phyloP scores from a whole-genome alignment of 2,797 vertebrate genomes.

The Remorina albescens region DNA sequence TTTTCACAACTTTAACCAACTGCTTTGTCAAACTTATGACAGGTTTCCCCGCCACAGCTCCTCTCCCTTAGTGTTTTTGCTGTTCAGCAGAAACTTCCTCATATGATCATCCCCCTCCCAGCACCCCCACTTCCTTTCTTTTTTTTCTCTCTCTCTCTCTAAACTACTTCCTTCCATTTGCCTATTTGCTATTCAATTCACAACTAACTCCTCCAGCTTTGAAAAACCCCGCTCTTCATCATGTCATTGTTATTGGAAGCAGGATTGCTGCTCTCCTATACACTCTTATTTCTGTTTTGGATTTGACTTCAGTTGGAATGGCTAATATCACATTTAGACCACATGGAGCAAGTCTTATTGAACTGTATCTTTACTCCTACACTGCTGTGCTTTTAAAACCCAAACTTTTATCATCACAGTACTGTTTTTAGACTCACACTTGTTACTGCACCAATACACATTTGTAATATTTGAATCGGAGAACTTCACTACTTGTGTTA shows the following conservation, averaged over 20 bases:
- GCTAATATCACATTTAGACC: conserved; percentile 66
- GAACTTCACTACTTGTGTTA: conserved; percentile 4
- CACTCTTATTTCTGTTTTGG: conserved; percentile 58
- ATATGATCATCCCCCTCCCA: no score
- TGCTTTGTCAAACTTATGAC: conserved; percentile 50
- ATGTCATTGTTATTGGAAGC: conserved; percentile 73
- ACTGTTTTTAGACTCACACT: background rate
- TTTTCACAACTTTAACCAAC: conserved; percentile 41
- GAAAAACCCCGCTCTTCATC: conserved; percentile 62
- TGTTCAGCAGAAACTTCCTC: conserved; percentile 51
- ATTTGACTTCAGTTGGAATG: conserved; percentile 64
- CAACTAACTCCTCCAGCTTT: conserved; percentile 62
- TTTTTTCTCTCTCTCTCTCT: conserved; percentile 19
- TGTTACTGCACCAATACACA: conserved; percentile 17
- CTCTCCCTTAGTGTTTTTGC: conserved; percentile 41
- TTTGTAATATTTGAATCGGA: conserved; percentile 37
- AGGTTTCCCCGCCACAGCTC: conserved; percentile 36
- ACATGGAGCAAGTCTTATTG: conserved; percentile 35
- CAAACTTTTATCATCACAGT: conserved; percentile 21
- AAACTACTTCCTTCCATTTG: conserved; percentile 30
- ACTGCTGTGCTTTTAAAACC: conserved; percentile 29
- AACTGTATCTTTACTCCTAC: conserved; percentile 42
- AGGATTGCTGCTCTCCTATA: conserved; percentile 38
- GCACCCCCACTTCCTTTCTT: no score
- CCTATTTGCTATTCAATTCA: conserved; percentile 70